Percentiles rank a stretch among this genome's conserved stretches.
Evolutionary conservation across 2,888 invertebrate genomes (phyloP).

Genomic region (Trachelus tabidus): DNA sequence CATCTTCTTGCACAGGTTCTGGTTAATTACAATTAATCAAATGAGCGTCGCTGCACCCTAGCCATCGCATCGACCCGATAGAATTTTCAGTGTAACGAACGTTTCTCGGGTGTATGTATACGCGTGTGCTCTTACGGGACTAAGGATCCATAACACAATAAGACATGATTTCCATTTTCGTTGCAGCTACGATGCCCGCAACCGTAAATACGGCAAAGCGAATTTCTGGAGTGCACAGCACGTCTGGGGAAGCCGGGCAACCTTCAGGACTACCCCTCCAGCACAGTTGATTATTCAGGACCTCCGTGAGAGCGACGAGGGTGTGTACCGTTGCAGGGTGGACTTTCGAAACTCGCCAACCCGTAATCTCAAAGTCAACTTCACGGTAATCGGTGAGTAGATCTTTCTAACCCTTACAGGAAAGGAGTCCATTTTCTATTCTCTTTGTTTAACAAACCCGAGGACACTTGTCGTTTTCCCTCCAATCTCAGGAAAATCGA

Average conservation of each 20-base stretch:
- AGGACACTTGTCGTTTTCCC: not conserved
- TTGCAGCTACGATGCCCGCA: conserved; percentile 74
- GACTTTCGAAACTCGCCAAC: conserved; percentile 81
- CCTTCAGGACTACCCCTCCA: conserved; percentile 70
- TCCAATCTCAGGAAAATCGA: not conserved
- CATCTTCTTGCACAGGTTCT: not conserved
- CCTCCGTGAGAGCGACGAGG: conserved; percentile 70
- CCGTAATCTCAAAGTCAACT: conserved; percentile 78
- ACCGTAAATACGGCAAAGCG: conserved; percentile 69
- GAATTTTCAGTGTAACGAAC: not conserved
- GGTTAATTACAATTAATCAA: not conserved
- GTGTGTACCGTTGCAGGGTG: conserved; percentile 78
- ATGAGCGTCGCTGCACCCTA: not conserved
- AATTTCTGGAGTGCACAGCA: conserved; percentile 72
- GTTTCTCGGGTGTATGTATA: not conserved
- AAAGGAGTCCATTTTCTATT: not conserved
- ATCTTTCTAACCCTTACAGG: not conserved
- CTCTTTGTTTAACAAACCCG: not conserved
- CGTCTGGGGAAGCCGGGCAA: conserved; percentile 71
- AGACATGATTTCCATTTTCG: conserved; percentile 26
- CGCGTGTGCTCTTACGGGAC: not conserved
- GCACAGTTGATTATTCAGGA: conserved; percentile 67
- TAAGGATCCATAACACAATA: not conserved
- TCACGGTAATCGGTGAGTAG: conserved; percentile 79
- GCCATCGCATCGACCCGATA: not conserved